Base-by-base conservation (phyloP, 64 coral and sea anemone species). In the Dendronephthya gigantea region DNA sequence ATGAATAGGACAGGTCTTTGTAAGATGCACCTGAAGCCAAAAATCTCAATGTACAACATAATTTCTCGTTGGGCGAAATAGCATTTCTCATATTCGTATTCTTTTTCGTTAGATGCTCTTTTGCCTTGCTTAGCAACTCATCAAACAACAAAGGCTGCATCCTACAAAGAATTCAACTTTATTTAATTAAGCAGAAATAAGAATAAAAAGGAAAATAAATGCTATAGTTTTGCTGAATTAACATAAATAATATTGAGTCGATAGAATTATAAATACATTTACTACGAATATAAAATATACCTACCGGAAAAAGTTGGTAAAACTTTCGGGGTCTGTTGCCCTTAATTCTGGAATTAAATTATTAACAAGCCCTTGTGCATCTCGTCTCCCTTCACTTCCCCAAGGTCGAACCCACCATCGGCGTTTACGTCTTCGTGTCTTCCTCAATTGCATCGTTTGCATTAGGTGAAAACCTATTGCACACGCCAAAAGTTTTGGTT, bases 341-440 rank as follows among this genome's bases (percentile, higher is more conserved):
- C 81, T 12, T 2, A 83, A 25, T 83, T 83, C 40, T 25, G 2
- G 5, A 37, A 82, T 39, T 13, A 83, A 12, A 34, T 83, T 83
- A 15, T 23, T 40, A 28, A 3, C 82, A 83, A 83, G 41, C 15
- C 84, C 84, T 65, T 85, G 84, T 7, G 50, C 14, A 16, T 34
- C 27, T 22, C 34, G 39, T 7, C 49, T 25, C 22, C 28, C 49
- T 31, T 32, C 6, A 3, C 43, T 84, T 32, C 32, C 22, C 83
- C 83, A 49, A 31, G 83, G 50, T 4, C 84, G 50, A 35, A 55
- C 32, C 34, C 84, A 85, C 52, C 84, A 85, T 7, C 50, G 55
- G 2, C 52, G 30, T 27, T 85, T 85, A 50, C 25, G 83, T 30
- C 32, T 14, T 17, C 59, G 36, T 7, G 28, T 6, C 30, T 59